Evolutionary conservation across 92 coral and sea anemone genomes (phyloP).

Genomic region (Porites rus): DNA sequence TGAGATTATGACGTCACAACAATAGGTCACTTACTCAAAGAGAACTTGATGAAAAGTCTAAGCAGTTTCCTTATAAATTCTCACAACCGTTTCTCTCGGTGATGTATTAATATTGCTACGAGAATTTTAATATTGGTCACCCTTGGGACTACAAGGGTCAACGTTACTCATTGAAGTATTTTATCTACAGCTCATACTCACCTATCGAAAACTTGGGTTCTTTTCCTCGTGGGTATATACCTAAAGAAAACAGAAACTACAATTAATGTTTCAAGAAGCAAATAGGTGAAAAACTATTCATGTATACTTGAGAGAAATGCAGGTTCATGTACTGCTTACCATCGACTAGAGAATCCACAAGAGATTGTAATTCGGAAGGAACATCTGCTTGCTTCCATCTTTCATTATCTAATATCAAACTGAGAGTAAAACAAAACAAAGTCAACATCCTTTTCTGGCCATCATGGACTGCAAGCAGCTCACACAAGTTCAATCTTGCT

Average conservation of each 20-base stretch:
- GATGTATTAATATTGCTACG: too few relatives aligned
- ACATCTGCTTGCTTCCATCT: constrained; percentile 99
- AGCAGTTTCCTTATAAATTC: too few relatives aligned
- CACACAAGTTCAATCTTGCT: neutral
- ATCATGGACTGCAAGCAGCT: neutral
- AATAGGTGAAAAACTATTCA: neutral
- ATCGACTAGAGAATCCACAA: constrained; percentile 91
- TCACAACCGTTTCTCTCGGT: too few relatives aligned
- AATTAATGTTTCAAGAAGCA: neutral
- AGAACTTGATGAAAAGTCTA: too few relatives aligned
- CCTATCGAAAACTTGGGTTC: constrained; percentile 88
- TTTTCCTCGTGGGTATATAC: constrained; percentile 84
- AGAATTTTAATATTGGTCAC: too few relatives aligned
- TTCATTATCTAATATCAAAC: constrained; percentile 96
- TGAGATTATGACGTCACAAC: too few relatives aligned
- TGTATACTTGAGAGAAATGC: neutral
- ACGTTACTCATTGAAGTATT: too few relatives aligned
- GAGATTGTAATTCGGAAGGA: constrained; percentile 90
- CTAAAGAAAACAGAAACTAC: constrained; percentile 38
- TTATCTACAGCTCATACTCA: neutral
- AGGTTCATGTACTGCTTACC: constrained; percentile 60
- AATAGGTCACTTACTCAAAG: too few relatives aligned
- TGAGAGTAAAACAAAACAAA: constrained; percentile 10
- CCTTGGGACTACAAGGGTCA: too few relatives aligned
- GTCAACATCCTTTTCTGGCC: neutral